phyloP scores from a whole-genome alignment of 2,888 invertebrate species.

The Trypoxylon attenuatum region DNA sequence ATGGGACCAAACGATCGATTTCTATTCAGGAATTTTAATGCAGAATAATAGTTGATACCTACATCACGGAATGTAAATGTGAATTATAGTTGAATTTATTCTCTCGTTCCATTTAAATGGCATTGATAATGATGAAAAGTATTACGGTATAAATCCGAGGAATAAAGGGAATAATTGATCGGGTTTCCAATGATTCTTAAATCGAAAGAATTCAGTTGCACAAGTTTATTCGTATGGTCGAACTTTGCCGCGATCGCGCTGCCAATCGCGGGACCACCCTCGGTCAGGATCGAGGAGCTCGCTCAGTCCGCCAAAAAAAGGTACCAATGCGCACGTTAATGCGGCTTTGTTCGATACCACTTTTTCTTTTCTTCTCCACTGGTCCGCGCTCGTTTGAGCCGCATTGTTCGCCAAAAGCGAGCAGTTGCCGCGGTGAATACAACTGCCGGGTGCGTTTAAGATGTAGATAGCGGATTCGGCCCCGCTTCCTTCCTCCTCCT shows the following conservation, averaged over 20 bases:
- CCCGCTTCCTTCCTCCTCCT: background rate
- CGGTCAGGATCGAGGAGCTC: background rate
- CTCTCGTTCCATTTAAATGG: too few species aligned
- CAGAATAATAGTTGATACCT: too few species aligned
- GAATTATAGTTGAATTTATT: too few species aligned
- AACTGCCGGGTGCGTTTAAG: slow-evolving; percentile 14
- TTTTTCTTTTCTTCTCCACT: slow-evolving; percentile 3
- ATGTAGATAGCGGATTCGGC: slow-evolving; percentile 31
- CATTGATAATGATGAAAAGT: too few species aligned
- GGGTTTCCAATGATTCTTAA: too few species aligned
- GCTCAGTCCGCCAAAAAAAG: slow-evolving; percentile 9
- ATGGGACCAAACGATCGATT: too few species aligned
- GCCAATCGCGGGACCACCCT: background rate
- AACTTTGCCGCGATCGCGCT: background rate
- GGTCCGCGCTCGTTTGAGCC: slow-evolving; percentile 8
- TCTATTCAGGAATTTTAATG: too few species aligned
- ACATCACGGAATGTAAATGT: too few species aligned
- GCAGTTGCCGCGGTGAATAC: slow-evolving; percentile 28
- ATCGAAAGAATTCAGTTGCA: too few species aligned
- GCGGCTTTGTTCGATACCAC: slow-evolving; percentile 24
- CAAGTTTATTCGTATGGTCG: too few species aligned
- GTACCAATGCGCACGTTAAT: slow-evolving; percentile 13
- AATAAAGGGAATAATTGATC: too few species aligned
- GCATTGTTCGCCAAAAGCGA: slow-evolving; percentile 36
- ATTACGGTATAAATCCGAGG: too few species aligned